Evolutionary conservation across 1,140 invertebrate genomes (phyloP).

Genomic region (Drosophila nasuta): DNA sequence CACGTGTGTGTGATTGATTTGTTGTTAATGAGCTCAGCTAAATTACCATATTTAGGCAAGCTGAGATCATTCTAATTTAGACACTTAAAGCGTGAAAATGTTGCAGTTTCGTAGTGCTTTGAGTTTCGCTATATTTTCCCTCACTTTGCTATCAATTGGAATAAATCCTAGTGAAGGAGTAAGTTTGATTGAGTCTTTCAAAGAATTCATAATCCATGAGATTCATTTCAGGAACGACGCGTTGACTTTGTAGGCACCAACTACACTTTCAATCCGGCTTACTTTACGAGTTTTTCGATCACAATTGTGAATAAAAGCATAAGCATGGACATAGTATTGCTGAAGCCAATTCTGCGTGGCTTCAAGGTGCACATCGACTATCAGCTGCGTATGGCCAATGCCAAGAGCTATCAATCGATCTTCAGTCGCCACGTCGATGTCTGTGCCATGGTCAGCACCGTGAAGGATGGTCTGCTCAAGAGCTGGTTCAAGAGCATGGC

Average conservation of each 20-base stretch:
- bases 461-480: conserved; percentile 67
- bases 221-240: conserved; percentile 50
- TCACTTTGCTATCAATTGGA: not conserved
- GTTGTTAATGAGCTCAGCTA: conserved; percentile 35
- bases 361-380: conserved; percentile 64
- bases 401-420: conserved; percentile 66
- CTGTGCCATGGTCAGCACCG: conserved; percentile 49
- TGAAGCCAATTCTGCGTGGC: conserved; percentile 46
- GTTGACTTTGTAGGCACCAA: conserved; percentile 44
- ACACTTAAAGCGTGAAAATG: not conserved
- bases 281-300: conserved; percentile 63
- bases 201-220: too few relatives aligned
- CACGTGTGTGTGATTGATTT: conserved; percentile 8
- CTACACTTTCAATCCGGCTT: conserved; percentile 51
- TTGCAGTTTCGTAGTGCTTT: not conserved
- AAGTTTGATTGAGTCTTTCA: not conserved
- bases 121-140: not conserved
- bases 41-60: not conserved
- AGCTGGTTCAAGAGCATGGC: conserved; percentile 67
- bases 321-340: conserved; percentile 61
- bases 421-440: conserved; percentile 61
- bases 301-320: conserved; percentile 42
- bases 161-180: not conserved
- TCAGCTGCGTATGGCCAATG: conserved; percentile 65
- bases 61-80: conserved; percentile 1